These are phyloP conservation scores for Spilogale gracilis DNA, from an alignment of 2,113 vertebrate genomes.

Conservation along the genomic window DNA sequence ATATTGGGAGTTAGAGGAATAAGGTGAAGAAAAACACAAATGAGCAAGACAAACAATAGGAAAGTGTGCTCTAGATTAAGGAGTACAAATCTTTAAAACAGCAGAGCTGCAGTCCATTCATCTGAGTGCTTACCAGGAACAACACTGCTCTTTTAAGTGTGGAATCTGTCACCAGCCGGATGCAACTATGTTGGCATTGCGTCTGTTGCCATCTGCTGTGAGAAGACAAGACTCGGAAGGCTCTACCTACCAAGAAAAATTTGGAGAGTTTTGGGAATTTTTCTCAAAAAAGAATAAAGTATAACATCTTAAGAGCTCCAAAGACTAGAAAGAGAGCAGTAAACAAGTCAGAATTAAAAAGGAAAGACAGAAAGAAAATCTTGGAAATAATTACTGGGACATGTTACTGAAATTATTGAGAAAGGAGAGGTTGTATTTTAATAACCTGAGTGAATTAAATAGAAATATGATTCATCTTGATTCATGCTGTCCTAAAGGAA, in stretches of 20 bases:
- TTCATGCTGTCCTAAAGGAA: background rate
- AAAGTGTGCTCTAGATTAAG: background rate
- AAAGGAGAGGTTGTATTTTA: background rate
- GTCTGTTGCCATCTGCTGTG: background rate
- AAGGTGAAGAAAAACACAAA: background rate
- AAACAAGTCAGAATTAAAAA: background rate
- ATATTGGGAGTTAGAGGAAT: background rate
- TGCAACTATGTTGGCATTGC: accelerated
- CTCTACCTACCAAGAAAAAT: conserved; percentile 5
- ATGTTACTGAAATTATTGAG: background rate
- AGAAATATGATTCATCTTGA: background rate
- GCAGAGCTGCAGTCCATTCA: background rate
- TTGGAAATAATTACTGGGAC: background rate
- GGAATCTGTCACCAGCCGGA: background rate
- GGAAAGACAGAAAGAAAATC: background rate
- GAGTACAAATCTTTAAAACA: background rate
- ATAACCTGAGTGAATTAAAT: background rate
- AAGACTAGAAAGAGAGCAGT: background rate
- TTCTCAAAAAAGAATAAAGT: conserved; percentile 5
- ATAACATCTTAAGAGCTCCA: background rate
- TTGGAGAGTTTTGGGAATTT: background rate
- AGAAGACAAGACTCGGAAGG: background rate
- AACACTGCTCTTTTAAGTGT: background rate
- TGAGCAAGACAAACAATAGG: background rate
- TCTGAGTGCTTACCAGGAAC: background rate